Conservation (phyloP, 35 echinoderm and acorn worm species). For the Nesometra sesokonis region DNA sequence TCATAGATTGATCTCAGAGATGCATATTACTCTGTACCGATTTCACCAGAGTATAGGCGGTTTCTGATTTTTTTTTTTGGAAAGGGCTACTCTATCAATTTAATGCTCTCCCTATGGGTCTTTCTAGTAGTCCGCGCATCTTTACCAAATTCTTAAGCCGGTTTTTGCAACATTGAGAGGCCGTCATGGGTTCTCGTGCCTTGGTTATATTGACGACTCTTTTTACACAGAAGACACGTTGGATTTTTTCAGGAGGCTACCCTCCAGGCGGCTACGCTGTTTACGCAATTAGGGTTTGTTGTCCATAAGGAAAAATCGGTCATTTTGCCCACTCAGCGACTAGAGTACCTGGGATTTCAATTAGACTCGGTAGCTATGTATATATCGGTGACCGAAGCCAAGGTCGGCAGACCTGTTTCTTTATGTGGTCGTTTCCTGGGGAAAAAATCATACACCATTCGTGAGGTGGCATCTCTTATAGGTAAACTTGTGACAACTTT, state of each 20-base stretch:
- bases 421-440: neutral
- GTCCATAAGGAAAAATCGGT: constrained; percentile 9
- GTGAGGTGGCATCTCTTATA: neutral
- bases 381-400: neutral
- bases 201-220: constrained; percentile 24
- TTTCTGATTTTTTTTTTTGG: constrained; percentile 15
- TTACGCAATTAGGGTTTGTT: constrained; percentile 5
- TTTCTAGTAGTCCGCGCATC: constrained; percentile 13
- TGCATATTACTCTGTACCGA: constrained; percentile 29
- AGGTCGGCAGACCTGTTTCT: neutral
- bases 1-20: constrained; percentile 2
- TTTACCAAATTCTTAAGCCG: constrained; percentile 18
- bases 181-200: neutral
- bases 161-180: constrained; percentile 6
- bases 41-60: neutral
- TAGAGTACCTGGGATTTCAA: constrained; percentile 5
- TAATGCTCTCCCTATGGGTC: constrained; percentile 15
- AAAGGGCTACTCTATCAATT: constrained; percentile 10
- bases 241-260: neutral
- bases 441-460: neutral
- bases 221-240: constrained; percentile 13
- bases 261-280: neutral
- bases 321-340: neutral
- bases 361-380: neutral
- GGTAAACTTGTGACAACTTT: constrained; percentile 1